Evolutionary conservation across 1,140 invertebrate species (phyloP).

Genomic region (Metopolophium dirhodum): DNA sequence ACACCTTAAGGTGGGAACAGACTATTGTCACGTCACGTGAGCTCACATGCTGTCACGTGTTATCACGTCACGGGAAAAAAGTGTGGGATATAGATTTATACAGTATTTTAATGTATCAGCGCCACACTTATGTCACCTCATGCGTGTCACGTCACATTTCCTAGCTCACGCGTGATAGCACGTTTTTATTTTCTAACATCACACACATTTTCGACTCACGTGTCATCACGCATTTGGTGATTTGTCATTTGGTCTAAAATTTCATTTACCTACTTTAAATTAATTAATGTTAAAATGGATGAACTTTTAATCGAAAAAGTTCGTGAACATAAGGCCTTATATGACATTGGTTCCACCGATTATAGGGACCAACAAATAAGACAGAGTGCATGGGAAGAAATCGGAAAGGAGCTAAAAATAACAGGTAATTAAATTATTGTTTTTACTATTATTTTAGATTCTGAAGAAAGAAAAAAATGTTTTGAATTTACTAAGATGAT

Average conservation of each 20-base stretch:
- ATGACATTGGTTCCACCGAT: not conserved
- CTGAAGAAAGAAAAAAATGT: not conserved
- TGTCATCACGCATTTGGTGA: not conserved
- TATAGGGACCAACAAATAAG: slow-evolving; percentile 42
- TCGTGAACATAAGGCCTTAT: not conserved
- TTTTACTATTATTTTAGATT: not conserved
- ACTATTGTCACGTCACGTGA: not conserved
- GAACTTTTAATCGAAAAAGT: slow-evolving; percentile 51
- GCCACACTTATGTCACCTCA: slow-evolving; percentile 35
- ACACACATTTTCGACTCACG: not conserved
- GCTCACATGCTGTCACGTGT: not conserved
- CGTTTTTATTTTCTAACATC: slow-evolving; percentile 10
- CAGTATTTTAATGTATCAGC: slow-evolving; percentile 34
- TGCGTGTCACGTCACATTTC: not conserved
- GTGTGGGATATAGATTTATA: slow-evolving; percentile 5
- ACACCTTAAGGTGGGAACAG: too few relatives aligned
- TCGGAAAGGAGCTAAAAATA: slow-evolving; percentile 29
- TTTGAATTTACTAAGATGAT: slow-evolving; percentile 1
- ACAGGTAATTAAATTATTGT: slow-evolving; percentile 21
- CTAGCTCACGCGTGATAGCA: slow-evolving; percentile 24
- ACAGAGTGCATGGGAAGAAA: slow-evolving; percentile 24
- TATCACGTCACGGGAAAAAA: slow-evolving; percentile 27
- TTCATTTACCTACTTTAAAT: too few relatives aligned
- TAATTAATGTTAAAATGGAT: not conserved
- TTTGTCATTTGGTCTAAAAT: not conserved